Evolutionary conservation across 2,888 invertebrate genomes (phyloP), one percentile per base, ranked within the genome.

Genomic region (Cephus pygmeus): DNA sequence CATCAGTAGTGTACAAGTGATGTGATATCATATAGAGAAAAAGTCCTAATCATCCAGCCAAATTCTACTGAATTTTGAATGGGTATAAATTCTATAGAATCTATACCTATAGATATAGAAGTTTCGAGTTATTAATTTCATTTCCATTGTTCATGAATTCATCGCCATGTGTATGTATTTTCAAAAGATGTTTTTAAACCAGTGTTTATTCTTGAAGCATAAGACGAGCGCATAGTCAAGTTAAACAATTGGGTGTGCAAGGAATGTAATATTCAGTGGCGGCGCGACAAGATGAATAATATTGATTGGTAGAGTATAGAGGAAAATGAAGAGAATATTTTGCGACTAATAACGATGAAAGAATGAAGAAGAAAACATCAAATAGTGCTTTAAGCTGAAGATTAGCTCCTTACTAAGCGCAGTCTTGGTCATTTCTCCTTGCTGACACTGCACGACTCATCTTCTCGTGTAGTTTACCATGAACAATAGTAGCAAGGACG

Each of bases 371-470:
- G 1, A 9, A 56, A 9, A 23, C 23, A 9, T 23, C 9, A 23
- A 56, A 56, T 9, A 56, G 56, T 56, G 56, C 56, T 56, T 56
- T 23, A 56, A 56, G 56, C 23, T 56, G 23, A 56, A 56, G 23
- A 23, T 56, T 56, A 56, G 11, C 69, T 79, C 75, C 83, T 83
- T 83, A 83, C 83, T 79, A 77, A 83, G 80, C 76, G 78, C 81
- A 75, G 80, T 81, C 79, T 80, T 82, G 80, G 81, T 83, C 83
- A 83, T 83, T 78, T 79, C 78, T 79, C 77, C 74, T 31, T 81
- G 77, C 78, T 69, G 79, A 56, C 56, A 56, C 73, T 68, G 77
- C 81, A 80, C 79, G 79, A 81, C 79, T 81, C 82, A 82, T 82
- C 76, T 56, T 82, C 79, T 73, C 75, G 77, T 69, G 76, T 30